These are phyloP conservation scores for Esperia sulphurella DNA, from an alignment of 2,888 invertebrate genomes.

Conservation along the genomic window DNA sequence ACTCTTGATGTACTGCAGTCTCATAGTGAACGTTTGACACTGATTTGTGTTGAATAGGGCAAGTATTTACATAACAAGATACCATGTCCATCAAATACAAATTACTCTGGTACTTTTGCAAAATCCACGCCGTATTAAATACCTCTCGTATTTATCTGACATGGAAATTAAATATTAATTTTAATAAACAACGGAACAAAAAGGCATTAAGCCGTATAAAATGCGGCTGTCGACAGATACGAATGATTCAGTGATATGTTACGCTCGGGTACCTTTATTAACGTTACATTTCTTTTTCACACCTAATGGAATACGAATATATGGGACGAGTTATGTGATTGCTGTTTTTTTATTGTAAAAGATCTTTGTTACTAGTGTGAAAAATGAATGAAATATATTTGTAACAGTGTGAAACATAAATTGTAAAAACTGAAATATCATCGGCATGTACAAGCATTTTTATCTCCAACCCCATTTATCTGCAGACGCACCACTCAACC, in stretches of 20 bases:
- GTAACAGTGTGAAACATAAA: no score
- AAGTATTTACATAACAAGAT: constrained; percentile 33
- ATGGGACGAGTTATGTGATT: constrained; percentile 9
- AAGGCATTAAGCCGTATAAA: constrained; percentile 45
- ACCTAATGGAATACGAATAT: constrained; percentile 36
- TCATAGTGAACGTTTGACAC: constrained; percentile 29
- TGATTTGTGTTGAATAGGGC: constrained; percentile 35
- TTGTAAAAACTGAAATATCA: no score
- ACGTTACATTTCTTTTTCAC: constrained; percentile 31
- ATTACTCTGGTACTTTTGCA: constrained; percentile 3
- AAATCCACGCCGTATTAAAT: constrained; percentile 9
- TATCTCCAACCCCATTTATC: no score
- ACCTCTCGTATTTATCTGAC: constrained; percentile 22
- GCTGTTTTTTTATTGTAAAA: constrained; percentile 7
- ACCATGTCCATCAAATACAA: constrained; percentile 14
- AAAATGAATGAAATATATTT: no score
- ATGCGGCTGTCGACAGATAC: constrained; percentile 34
- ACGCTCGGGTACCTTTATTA: constrained; percentile 43
- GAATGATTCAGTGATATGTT: constrained; percentile 52
- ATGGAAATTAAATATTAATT: constrained; percentile 65
- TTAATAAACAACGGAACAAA: constrained; percentile 52
- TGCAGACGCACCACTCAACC: no score
- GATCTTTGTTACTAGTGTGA: background rate
- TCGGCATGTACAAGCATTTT: no score
- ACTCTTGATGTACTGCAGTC: constrained; percentile 22